Conservation (phyloP, 2,113 vertebrate species). For the Hydropotes inermis region DNA sequence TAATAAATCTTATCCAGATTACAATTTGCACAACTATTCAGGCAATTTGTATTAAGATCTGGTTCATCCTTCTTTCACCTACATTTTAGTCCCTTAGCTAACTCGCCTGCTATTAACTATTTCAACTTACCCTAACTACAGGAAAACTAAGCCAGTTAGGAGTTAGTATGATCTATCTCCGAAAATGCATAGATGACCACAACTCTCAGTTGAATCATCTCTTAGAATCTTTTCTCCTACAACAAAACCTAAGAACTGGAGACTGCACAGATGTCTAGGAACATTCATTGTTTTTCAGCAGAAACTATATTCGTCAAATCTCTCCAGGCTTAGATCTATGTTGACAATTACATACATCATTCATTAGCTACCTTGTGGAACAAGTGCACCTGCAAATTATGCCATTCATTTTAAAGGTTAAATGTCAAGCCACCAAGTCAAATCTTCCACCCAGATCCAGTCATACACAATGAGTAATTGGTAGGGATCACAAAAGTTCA, state of each 20-base stretch:
- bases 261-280: not conserved
- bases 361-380: not conserved
- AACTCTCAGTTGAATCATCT: not conserved
- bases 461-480: not conserved
- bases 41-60: not conserved
- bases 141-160: not conserved
- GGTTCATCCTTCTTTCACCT: not conserved
- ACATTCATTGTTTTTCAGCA: not conserved
- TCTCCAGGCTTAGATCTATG: not conserved
- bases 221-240: not conserved
- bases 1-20: constrained; percentile 22
- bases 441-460: not conserved
- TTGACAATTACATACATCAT: not conserved
- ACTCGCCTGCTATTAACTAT: not conserved
- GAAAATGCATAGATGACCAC: not conserved
- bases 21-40: not conserved
- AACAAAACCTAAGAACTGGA: not conserved
- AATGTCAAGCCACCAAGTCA: not conserved
- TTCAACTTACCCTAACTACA: not conserved
- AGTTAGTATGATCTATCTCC: not conserved
- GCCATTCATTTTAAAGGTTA: not conserved
- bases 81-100: not conserved
- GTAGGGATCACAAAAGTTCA: constrained; percentile 14
- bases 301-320: not conserved
- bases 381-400: constrained; percentile 2